Conservation (phyloP, 1,140 invertebrate genomes). For the Drosophila serrata region DNA sequence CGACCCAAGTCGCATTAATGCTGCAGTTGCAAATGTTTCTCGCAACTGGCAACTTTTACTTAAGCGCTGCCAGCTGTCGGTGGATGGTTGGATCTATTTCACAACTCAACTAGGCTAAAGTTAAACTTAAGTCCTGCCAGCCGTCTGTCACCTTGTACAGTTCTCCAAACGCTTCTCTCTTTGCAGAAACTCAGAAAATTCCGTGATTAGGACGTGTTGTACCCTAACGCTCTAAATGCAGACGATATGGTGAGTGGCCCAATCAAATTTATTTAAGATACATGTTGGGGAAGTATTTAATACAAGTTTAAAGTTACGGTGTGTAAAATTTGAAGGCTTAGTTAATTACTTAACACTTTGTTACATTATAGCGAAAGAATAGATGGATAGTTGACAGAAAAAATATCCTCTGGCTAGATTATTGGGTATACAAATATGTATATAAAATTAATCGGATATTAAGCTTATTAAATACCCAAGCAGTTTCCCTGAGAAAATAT, state of each 20-base stretch:
- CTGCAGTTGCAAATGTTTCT: slow-evolving; percentile 47
- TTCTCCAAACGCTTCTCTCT: slow-evolving; percentile 14
- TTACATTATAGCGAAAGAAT: background rate
- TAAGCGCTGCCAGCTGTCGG: slow-evolving; percentile 48
- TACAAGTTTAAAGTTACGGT: background rate
- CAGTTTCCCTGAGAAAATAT: background rate
- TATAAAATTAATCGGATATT: too few species aligned
- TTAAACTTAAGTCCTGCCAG: slow-evolving; percentile 20
- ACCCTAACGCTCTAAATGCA: slow-evolving; percentile 85
- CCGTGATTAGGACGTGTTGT: slow-evolving; percentile 85
- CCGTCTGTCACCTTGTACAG: slow-evolving; percentile 24
- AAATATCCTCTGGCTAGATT: background rate
- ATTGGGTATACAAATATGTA: background rate
- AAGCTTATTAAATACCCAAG: background rate
- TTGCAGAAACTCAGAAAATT: slow-evolving; percentile 75
- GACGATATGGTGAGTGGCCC: slow-evolving; percentile 83
- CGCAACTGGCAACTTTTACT: slow-evolving; percentile 31
- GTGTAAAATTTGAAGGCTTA: background rate
- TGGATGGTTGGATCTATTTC: slow-evolving; percentile 14
- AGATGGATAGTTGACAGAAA: background rate
- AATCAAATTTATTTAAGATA: background rate
- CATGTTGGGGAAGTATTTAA: background rate
- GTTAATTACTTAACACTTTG: background rate
- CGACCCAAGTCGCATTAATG: slow-evolving; percentile 49
- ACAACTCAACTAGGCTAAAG: slow-evolving; percentile 23